Evolutionary conservation across 2,888 invertebrate species (phyloP).

Genomic region (Arge pagana): DNA sequence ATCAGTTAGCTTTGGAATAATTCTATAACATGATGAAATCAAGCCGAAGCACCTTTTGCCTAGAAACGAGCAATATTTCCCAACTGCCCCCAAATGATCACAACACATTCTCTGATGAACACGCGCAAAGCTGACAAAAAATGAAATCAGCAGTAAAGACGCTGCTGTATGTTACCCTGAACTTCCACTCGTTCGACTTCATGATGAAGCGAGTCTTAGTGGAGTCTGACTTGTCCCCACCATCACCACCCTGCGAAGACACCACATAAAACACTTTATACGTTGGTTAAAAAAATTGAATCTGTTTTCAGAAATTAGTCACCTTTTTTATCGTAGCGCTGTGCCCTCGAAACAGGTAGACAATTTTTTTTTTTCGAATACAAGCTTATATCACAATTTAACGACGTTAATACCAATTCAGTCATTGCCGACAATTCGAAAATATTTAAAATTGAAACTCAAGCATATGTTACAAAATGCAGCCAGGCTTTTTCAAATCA

Average conservation of each 20-base stretch:
- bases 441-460: too few relatives aligned
- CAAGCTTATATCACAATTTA: too few relatives aligned
- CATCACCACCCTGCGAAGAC: slow-evolving; percentile 60
- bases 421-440: too few relatives aligned
- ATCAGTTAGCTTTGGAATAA: too few relatives aligned
- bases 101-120: slow-evolving; percentile 26
- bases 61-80: slow-evolving; percentile 3
- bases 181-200: slow-evolving; percentile 71
- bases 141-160: slow-evolving; percentile 39
- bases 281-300: slow-evolving; percentile 13
- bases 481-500: too few relatives aligned
- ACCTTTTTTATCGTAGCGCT: too few relatives aligned
- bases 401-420: too few relatives aligned
- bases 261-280: slow-evolving; percentile 41
- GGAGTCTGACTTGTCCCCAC: slow-evolving; percentile 61
- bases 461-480: too few relatives aligned
- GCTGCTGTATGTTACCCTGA: slow-evolving; percentile 65
- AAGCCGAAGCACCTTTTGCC: slow-evolving; percentile 13
- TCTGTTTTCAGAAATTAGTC: slow-evolving; percentile 11
- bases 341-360: background rate
- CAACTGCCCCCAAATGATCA: slow-evolving; percentile 8
- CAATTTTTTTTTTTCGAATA: too few relatives aligned
- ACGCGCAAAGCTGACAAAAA: slow-evolving; percentile 40
- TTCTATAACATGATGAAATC: too few relatives aligned
- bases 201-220: slow-evolving; percentile 60